phyloP scores from a whole-genome alignment of 2,888 invertebrate genomes.

The Drosophila ustulata region DNA sequence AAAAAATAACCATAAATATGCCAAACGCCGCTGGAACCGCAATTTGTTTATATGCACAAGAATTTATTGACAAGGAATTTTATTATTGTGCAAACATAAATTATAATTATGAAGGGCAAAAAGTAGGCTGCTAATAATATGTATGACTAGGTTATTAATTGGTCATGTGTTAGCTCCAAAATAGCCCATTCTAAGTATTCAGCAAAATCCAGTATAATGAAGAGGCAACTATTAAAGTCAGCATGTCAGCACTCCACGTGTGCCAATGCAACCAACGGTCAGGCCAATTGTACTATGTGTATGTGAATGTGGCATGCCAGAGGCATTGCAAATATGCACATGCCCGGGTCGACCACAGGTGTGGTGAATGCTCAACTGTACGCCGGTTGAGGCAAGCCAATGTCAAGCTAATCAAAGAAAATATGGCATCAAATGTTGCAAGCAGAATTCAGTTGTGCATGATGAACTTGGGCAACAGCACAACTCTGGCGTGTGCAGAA shows the following conservation, averaged over 20 bases:
- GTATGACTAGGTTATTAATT: background rate
- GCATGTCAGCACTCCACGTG: slow-evolving; percentile 32
- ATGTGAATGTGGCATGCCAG: background rate
- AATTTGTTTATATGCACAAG: slow-evolving; percentile 18
- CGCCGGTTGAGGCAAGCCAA: slow-evolving; percentile 13
- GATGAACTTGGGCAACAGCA: slow-evolving; percentile 8
- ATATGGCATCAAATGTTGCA: slow-evolving; percentile 39
- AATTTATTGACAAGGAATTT: slow-evolving; percentile 24
- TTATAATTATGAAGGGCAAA: slow-evolving; percentile 4
- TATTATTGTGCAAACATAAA: slow-evolving; percentile 13
- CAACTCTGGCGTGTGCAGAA: slow-evolving; percentile 18
- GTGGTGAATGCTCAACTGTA: slow-evolving; percentile 26
- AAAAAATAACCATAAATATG: slow-evolving; percentile 11
- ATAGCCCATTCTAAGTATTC: slow-evolving; percentile 2
- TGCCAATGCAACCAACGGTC: background rate
- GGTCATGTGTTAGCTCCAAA: background rate
- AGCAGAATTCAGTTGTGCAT: slow-evolving; percentile 11
- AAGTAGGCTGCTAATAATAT: background rate
- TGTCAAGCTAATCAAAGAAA: slow-evolving; percentile 57
- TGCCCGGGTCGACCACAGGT: slow-evolving; percentile 35
- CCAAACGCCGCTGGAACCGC: slow-evolving; percentile 5
- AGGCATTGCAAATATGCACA: background rate
- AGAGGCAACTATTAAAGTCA: slow-evolving; percentile 34
- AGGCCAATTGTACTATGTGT: slow-evolving; percentile 22
- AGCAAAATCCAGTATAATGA: slow-evolving; percentile 11